Conservation (phyloP, 2,888 invertebrate species). For the Rhyacophila evoluta region DNA sequence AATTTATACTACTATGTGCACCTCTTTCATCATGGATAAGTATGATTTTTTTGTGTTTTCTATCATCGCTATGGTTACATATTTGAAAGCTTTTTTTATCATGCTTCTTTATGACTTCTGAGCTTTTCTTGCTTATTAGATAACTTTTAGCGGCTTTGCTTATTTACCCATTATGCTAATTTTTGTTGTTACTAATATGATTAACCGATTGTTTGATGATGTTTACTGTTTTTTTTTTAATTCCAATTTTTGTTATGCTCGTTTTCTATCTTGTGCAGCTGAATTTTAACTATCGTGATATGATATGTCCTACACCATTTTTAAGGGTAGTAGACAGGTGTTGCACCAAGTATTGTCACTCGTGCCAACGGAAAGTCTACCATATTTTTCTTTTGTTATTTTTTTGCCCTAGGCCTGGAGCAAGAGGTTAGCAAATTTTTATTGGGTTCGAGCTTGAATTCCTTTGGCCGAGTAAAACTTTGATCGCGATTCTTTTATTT, state of each 20-base stretch:
- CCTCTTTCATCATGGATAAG: neutral
- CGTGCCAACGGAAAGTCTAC: too few species aligned
- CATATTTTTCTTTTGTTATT: too few species aligned
- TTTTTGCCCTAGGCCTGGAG: too few species aligned
- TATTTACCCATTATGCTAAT: constrained; percentile 30
- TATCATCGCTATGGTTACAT: neutral
- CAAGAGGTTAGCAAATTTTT: too few species aligned
- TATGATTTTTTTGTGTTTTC: constrained; percentile 5
- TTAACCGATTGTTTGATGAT: constrained; percentile 35
- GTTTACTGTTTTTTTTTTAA: constrained; percentile 9
- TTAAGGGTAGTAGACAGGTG: neutral
- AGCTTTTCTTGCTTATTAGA: neutral
- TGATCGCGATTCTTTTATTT: too few species aligned
- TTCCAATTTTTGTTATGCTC: neutral
- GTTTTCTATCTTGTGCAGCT: neutral
- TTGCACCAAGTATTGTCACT: too few species aligned
- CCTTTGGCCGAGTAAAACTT: too few species aligned
- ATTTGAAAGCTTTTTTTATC: constrained; percentile 3
- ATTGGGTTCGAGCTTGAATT: too few species aligned
- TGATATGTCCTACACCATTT: neutral
- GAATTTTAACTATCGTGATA: neutral
- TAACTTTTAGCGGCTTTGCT: constrained; percentile 31
- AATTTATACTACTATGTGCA: neutral
- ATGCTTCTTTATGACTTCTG: constrained; percentile 5
- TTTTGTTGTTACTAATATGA: constrained; percentile 30